These are phyloP conservation scores for Lomographa bimaculata DNA, from an alignment of 2,888 invertebrate species.

Conservation along the genomic window DNA sequence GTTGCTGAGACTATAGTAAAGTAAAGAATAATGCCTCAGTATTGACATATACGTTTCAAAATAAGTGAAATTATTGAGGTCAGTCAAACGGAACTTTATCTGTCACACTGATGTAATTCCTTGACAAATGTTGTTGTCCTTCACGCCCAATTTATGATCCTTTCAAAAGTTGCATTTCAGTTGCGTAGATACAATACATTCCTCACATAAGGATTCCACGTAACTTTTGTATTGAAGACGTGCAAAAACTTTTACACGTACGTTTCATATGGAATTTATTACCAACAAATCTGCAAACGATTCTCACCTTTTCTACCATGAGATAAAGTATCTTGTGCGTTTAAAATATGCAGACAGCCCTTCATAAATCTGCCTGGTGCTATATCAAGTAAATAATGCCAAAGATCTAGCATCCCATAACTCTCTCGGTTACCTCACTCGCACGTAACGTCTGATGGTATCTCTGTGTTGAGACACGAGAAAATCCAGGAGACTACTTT, in stretches of 20 bases:
- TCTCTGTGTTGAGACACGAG: constrained; percentile 33
- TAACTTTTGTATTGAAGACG: constrained; percentile 10
- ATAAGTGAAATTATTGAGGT: constrained; percentile 9
- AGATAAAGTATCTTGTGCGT: constrained; percentile 13
- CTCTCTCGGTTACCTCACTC: constrained; percentile 27
- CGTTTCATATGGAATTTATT: constrained; percentile 4
- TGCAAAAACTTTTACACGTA: constrained; percentile 12
- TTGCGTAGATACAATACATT: background rate
- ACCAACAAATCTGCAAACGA: background rate
- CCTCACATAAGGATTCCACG: constrained; percentile 2
- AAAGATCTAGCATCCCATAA: constrained; percentile 30
- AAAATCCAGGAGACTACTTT: constrained; percentile 24
- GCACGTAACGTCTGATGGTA: constrained; percentile 23
- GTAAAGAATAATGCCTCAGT: constrained; percentile 1
- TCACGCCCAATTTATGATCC: constrained; percentile 14
- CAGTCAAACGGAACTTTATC: constrained; percentile 15
- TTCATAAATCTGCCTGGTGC: constrained; percentile 26
- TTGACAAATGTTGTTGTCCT: constrained; percentile 14
- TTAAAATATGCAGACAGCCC: constrained; percentile 11
- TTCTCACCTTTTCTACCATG: constrained; percentile 8
- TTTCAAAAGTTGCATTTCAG: constrained; percentile 16
- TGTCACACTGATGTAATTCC: constrained; percentile 11
- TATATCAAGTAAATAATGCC: constrained; percentile 29
- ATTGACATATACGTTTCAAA: constrained; percentile 8
- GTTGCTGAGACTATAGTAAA: background rate